phyloP scores from a whole-genome alignment of 64 coral and sea anemone genomes.

The Stichodactyla mertensii region DNA sequence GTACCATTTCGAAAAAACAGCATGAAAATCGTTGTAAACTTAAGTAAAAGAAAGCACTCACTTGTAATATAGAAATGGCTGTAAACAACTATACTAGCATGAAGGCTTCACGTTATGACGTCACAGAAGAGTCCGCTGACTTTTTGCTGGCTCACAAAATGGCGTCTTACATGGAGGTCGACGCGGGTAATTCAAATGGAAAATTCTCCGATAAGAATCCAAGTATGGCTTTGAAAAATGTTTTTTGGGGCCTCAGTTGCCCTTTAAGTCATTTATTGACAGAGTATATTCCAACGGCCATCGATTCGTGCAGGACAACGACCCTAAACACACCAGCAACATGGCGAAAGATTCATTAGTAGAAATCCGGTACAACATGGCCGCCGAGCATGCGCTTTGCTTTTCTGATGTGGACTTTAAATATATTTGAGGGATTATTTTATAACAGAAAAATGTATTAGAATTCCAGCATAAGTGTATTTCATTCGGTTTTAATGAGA shows the following conservation, averaged over 20 bases:
- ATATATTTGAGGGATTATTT: no score
- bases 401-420: no score
- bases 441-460: no score
- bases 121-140: neutral
- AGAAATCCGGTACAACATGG: no score
- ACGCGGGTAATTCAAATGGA: no score
- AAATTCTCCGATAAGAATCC: neutral
- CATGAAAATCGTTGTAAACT: neutral
- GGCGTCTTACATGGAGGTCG: neutral
- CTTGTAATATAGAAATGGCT: neutral
- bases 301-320: conserved; percentile 31
- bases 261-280: conserved; percentile 9
- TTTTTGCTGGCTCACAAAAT: neutral
- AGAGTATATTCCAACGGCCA: neutral
- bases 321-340: conserved; percentile 11
- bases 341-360: neutral
- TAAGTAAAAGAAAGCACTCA: neutral
- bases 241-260: no score
- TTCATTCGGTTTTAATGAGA: no score
- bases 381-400: no score
- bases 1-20: neutral
- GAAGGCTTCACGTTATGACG: neutral
- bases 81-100: neutral
- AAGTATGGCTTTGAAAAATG: conserved; percentile 1
- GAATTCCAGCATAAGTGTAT: no score